Base-by-base conservation (phyloP, 2,888 invertebrate genomes). In the Luffia ferchaultella region DNA sequence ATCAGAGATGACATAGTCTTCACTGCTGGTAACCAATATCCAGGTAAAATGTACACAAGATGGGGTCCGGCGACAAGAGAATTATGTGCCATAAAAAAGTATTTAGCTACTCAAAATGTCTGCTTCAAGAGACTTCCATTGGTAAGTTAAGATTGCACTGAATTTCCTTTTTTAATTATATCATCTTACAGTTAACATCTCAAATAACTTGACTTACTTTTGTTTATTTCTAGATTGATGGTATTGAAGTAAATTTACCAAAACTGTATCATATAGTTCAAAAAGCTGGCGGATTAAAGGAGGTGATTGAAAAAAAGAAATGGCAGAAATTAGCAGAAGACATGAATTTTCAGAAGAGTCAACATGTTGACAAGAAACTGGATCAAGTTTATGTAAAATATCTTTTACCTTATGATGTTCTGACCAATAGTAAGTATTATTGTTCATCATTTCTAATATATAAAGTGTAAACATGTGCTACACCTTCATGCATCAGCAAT, bases 381-480 rank as follows among this genome's bases (percentile, higher is more conserved):
- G 96, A 97, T 64, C 91, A 92, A 57, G 90, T 96, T 43, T 97
- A 97, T 68, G 92, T 95, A 67, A 95, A 95, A 85, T 95, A 93
- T 70, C 82, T 97, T 45, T 76, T 97, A 56, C 94, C 96, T 0
- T 97, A 96, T 63, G 95, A 95, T 57, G 93, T 93, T 0, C 73
- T 97, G 2, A 90, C 93, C 0, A 87, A 86, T 55, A 85, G 91
- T 90, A 70, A 72, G 74, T 68, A 45, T 45, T 19, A 1, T 42
- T 49, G 40, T 9, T 40, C 40, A 9, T 40, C 7, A 9, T 40
- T 9, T 40, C n/a, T n/a, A n/a, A n/a, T n/a, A n/a, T n/a, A n/a
- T n/a, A n/a, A n/a, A n/a, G n/a, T 40, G n/a, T 50, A 43, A 50
- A 44, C 30, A 18, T 16, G 7, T 7, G 7, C 9, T 40, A 15